These are phyloP conservation scores for Ia io DNA, from an alignment of 2,113 vertebrate species.

Conservation along the genomic window DNA sequence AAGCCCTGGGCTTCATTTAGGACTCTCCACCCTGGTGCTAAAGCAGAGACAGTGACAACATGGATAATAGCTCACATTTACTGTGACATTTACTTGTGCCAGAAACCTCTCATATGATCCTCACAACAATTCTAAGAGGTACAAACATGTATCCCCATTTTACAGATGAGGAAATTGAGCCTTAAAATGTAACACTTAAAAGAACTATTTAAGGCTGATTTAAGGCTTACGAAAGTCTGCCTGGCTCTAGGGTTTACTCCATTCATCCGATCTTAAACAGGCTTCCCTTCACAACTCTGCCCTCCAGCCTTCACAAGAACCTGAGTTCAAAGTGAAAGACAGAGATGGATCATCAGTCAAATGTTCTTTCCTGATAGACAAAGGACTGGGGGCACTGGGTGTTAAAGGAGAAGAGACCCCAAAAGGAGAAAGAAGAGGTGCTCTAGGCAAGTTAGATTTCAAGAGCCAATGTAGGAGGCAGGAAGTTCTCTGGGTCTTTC, in stretches of 20 bases:
- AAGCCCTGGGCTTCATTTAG: neutral
- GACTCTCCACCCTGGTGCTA: neutral
- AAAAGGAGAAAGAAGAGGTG: neutral
- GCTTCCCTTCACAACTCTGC: neutral
- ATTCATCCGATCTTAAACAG: neutral
- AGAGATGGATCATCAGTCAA: neutral
- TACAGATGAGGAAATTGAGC: neutral
- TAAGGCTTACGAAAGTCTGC: neutral
- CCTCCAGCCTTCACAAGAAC: neutral
- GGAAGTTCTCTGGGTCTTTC: neutral
- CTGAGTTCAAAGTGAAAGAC: neutral
- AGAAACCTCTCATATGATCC: neutral
- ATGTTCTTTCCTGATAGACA: neutral
- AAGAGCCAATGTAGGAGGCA: neutral
- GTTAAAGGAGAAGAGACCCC: neutral
- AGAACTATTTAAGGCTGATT: neutral
- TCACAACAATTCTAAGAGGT: neutral
- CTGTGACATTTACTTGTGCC: neutral
- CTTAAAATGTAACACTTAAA: neutral
- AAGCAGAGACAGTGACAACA: neutral
- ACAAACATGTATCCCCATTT: neutral
- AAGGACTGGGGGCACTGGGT: neutral
- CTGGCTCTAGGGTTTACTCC: neutral
- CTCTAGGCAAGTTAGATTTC: neutral
- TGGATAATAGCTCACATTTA: neutral